phyloP scores from a whole-genome alignment of 1,140 invertebrate species.

The Pollicipes pollicipes region DNA sequence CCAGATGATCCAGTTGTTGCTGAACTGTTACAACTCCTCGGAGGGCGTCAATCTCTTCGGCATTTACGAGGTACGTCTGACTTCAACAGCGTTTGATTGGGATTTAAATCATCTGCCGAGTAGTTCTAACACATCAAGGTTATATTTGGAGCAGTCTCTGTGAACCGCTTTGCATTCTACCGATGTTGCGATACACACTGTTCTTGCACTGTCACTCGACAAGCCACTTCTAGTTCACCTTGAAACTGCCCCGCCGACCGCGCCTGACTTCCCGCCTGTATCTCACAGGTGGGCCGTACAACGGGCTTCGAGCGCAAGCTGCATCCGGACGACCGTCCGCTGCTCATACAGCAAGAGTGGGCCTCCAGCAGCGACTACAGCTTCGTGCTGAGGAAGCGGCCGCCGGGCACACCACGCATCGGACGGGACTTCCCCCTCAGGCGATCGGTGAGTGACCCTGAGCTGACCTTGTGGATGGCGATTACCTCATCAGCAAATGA shows the following conservation, averaged over 20 bases:
- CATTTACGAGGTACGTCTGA: slow-evolving; percentile 51
- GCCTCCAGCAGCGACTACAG: slow-evolving; percentile 21
- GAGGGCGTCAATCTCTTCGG: slow-evolving; percentile 70
- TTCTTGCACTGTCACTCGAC: too few species aligned
- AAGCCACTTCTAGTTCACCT: too few species aligned
- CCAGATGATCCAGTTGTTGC: slow-evolving; percentile 25
- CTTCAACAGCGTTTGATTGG: too few species aligned
- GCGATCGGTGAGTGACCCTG: neutral
- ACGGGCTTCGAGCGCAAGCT: slow-evolving; percentile 67
- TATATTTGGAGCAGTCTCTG: too few species aligned
- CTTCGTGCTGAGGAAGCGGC: slow-evolving; percentile 21
- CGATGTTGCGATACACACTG: too few species aligned
- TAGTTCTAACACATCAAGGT: too few species aligned
- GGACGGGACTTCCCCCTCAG: neutral
- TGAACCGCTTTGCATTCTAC: too few species aligned
- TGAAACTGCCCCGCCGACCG: too few species aligned
- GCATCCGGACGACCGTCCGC: slow-evolving; percentile 62
- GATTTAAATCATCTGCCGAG: too few species aligned
- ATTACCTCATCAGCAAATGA: too few species aligned
- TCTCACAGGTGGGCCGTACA: slow-evolving; percentile 36
- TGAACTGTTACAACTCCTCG: slow-evolving; percentile 39
- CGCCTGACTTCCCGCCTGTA: slow-evolving; percentile 27
- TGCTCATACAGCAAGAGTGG: slow-evolving; percentile 65
- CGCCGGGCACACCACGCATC: neutral
- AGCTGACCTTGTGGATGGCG: too few species aligned